phyloP scores from a whole-genome alignment of 2,888 invertebrate genomes.

The Microdon myrmicae region DNA sequence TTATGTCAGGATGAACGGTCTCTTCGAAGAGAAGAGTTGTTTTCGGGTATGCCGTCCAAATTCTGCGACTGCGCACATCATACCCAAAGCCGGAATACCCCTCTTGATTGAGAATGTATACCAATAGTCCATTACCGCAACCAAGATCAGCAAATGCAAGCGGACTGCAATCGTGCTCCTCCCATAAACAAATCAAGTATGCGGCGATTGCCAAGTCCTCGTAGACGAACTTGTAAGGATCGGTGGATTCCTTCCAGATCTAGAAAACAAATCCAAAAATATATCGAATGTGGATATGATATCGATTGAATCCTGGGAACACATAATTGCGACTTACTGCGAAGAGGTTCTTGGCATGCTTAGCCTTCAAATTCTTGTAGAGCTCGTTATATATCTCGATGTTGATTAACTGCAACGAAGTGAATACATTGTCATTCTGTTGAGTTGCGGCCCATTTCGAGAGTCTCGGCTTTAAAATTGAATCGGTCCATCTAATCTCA shows the following conservation, averaged over 20 bases:
- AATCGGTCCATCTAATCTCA: slow-evolving; percentile 58
- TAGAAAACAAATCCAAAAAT: slow-evolving; percentile 61
- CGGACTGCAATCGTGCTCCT: slow-evolving; percentile 65
- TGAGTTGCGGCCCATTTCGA: slow-evolving; percentile 58
- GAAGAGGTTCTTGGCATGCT: slow-evolving; percentile 80
- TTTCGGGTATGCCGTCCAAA: slow-evolving; percentile 84
- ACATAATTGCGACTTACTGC: slow-evolving; percentile 69
- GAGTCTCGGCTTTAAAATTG: slow-evolving; percentile 69
- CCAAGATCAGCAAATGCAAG: slow-evolving; percentile 92
- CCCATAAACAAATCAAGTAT: slow-evolving; percentile 86
- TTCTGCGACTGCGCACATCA: slow-evolving; percentile 85
- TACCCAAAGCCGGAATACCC: slow-evolving; percentile 85
- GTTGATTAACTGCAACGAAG: slow-evolving; percentile 77
- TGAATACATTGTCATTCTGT: slow-evolving; percentile 68
- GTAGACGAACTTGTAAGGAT: slow-evolving; percentile 93
- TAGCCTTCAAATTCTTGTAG: slow-evolving; percentile 80
- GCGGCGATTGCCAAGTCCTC: slow-evolving; percentile 96
- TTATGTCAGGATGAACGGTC: slow-evolving; percentile 68
- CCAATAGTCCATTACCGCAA: slow-evolving; percentile 96
- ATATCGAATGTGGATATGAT: background rate
- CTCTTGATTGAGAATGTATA: slow-evolving; percentile 84
- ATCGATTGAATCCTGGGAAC: too few species aligned
- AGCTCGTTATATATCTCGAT: slow-evolving; percentile 76
- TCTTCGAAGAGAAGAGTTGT: slow-evolving; percentile 71
- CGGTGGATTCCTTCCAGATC: slow-evolving; percentile 93